Evolutionary conservation across 2,113 vertebrate genomes (phyloP), one percentile per base, ranked within the genome.

Genomic region (Bambusicola thoracicus): DNA sequence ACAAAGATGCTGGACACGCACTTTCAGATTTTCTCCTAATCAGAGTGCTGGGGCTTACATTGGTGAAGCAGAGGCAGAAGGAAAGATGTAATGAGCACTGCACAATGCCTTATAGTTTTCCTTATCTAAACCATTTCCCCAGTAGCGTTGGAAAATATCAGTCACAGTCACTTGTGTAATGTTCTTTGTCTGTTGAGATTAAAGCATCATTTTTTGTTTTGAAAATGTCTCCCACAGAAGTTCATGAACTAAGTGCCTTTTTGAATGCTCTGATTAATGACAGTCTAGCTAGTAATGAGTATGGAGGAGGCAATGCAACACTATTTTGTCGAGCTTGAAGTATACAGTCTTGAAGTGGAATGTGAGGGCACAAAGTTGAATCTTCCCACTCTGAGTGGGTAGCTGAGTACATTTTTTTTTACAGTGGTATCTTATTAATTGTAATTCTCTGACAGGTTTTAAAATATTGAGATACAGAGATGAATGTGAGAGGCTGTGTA

Each of bases 191-290:
- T 85, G 46, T 61, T 87, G 61, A 81, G 40, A 87, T 81, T 77
- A 61, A 92, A 88, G 46, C 19, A 80, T 70, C 34, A 41, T 87
- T 95, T 95, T 94, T 89, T 97, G 79, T 92, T 95, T 95, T 96
- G 91, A 90, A 87, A 94, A 74, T 80, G 55, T 72, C 56, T 95
- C 63, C 63, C 63, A 83, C 81, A 77, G 75, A 89, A 88, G 75
- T 70, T 94, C 46, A 72, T 90, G 76, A 95, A 81, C 91, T 83
- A 87, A 63, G 34, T 92, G n/a, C 56, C 51, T 92, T 89, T 89
- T 34, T 80, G 34, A 81, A 59, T 78, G 53, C 58, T 91, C 51
- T 91, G 61, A 63, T 93, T 94, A 95, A 83, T 87, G 73, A 61
- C 61, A 91, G 69, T 94, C 93, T 93, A 68, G 62, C 73, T 86